Percentiles rank a stretch among this genome's conserved stretches.
Evolutionary conservation across 2,113 vertebrate species (phyloP).

Genomic region (Gobiocypris rarus): DNA sequence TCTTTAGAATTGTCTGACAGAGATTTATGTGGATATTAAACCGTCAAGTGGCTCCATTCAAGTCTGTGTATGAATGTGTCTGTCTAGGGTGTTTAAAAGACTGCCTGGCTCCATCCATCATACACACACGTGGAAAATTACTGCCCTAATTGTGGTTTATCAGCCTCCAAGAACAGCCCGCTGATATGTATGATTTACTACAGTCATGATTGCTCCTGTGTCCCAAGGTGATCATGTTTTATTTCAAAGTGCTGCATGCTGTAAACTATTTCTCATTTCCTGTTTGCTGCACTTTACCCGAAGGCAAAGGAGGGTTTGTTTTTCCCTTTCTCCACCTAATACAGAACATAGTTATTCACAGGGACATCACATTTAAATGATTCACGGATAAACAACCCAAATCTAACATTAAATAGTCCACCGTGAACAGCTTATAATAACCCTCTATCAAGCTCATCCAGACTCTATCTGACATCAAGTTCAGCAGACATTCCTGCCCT

Average conservation of each 20-base stretch:
- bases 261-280: constrained; percentile 17
- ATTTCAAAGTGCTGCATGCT: not conserved
- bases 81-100: constrained; percentile 39
- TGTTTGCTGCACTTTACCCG: constrained; percentile 12
- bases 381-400: not conserved
- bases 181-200: constrained; percentile 69
- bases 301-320: not conserved
- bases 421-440: not conserved
- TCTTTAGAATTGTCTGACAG: constrained; percentile 51
- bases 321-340: not conserved
- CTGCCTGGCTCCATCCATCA: constrained; percentile 68
- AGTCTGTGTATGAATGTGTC: constrained; percentile 34
- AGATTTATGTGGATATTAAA: constrained; percentile 55
- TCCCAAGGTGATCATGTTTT: constrained; percentile 52
- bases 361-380: not conserved
- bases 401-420: not conserved
- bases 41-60: constrained; percentile 51
- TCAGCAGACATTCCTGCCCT: constrained; percentile 34
- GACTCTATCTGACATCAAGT: not conserved
- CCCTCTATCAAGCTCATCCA: not conserved
- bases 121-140: constrained; percentile 63
- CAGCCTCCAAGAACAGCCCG: constrained; percentile 57
- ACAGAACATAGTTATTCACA: constrained; percentile 1
- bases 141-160: constrained; percentile 71
- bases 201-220: constrained; percentile 49